Base-by-base conservation (phyloP, 2,888 invertebrate genomes). In the Agriopis leucophaearia region DNA sequence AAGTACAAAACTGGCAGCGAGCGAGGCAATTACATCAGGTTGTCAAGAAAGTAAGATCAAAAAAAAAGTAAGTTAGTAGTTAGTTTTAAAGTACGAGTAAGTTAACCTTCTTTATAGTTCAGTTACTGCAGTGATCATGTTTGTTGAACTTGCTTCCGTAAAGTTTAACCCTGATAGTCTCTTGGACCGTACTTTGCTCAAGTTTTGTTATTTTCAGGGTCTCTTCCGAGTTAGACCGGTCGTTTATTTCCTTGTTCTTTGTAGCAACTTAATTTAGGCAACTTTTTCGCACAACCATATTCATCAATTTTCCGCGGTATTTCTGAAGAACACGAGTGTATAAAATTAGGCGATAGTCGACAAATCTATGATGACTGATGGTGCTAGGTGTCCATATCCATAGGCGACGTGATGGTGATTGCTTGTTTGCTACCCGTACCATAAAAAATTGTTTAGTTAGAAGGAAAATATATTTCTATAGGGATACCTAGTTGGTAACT, bases 211-310 rank as follows among this genome's bases (percentile, higher is more conserved):
- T 68, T 71, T 72, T 75, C 84, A 84, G 76, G 83, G 85, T 82
- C 80, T 79, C 76, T 82, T 83, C 84, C 82, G 76, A 81, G 76
- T 81, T 79, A 59, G 60, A 66, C 76, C 73, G 72, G 69, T 64
- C 68, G 61, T 67, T 74, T 71, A 79, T 74, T 77, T 73, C 74
- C 68, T 70, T 40, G 59, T 66, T 78, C 68, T 73, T 71, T 72
- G 73, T 77, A 68, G 4, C 35, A 54, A 13, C 42, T 44, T 36
- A 3, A 15, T 16, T 8, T 51, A 60, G 50, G 51, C 8, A 47
- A 48, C 36, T 44, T 55, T 59, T 59, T 63, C 36, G 27, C 16
- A 1, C 27, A n/a, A n/a, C n/a, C n/a, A 47, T 61, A 27, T 61
- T 5, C 12, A 42, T 64, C 15, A 35, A 66, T 66, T 60, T 52